A percentile compares a stretch with the other conserved stretches of the same genome.
Evolutionary conservation across 2,888 invertebrate species (phyloP).

Genomic region (Noctua pronuba): DNA sequence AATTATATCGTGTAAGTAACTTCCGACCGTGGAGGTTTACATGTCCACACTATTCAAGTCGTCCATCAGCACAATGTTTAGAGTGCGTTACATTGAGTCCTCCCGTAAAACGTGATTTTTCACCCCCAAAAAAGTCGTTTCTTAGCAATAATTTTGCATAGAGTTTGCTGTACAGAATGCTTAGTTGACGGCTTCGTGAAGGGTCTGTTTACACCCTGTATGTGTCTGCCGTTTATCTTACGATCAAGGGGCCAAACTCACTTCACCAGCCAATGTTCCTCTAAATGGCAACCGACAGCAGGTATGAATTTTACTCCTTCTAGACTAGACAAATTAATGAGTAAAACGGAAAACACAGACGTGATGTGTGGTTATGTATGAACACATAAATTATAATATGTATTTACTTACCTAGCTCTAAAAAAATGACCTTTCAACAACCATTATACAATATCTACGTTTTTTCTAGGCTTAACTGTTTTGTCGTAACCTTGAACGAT

Average conservation of each 20-base stretch:
- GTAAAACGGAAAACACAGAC: neutral
- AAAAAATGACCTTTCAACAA: conserved; percentile 10
- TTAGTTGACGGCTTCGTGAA: no score
- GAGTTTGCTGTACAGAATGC: no score
- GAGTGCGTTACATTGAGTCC: no score
- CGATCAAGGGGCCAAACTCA: neutral
- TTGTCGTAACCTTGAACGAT: conserved; percentile 39
- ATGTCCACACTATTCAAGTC: no score
- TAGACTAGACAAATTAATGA: neutral
- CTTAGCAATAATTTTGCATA: no score
- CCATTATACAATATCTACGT: conserved; percentile 5
- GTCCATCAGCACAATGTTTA: no score
- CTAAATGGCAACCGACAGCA: neutral
- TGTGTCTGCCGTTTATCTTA: neutral
- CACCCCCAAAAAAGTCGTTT: no score
- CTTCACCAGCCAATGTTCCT: neutral
- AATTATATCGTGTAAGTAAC: neutral
- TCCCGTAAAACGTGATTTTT: no score
- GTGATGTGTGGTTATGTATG: neutral
- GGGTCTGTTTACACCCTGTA: neutral
- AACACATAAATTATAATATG: neutral
- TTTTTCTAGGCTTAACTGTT: conserved; percentile 38
- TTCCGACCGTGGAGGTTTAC: neutral
- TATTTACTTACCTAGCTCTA: neutral
- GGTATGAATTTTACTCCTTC: neutral